These are phyloP conservation scores for Ophiothrix spiculata DNA, from an alignment of 35 echinoderm and acorn worm genomes.

Conservation along the genomic window DNA sequence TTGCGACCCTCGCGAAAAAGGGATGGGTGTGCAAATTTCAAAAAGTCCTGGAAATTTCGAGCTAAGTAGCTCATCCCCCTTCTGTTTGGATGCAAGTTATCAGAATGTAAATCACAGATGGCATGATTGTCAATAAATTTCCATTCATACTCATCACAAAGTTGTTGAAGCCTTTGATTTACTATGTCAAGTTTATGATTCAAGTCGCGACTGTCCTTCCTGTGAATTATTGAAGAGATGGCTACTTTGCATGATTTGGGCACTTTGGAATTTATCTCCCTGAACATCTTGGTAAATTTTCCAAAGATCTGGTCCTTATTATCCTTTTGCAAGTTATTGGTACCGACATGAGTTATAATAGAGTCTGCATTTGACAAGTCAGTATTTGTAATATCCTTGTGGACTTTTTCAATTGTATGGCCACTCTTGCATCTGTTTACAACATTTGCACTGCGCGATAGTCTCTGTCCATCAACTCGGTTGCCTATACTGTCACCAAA, in stretches of 20 bases:
- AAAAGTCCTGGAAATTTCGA: background rate
- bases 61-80: background rate
- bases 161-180: background rate
- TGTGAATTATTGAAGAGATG: background rate
- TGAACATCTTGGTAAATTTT: background rate
- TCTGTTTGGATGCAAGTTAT: background rate
- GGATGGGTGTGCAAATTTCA: background rate
- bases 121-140: background rate
- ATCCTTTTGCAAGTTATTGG: background rate
- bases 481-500: background rate
- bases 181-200: background rate
- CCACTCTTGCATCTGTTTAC: background rate
- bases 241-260: background rate
- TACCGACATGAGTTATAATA: background rate
- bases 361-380: background rate
- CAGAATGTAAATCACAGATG: background rate
- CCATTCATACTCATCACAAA: background rate
- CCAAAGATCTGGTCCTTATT: background rate
- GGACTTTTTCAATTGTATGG: background rate
- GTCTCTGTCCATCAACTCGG: background rate
- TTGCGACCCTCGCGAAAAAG: background rate
- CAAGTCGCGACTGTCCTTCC: background rate
- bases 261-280: background rate
- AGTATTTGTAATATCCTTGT: background rate
- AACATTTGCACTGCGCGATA: background rate